These are phyloP conservation scores for Yponomeuta evonymella DNA, from an alignment of 2,888 invertebrate genomes.

Conservation along the genomic window DNA sequence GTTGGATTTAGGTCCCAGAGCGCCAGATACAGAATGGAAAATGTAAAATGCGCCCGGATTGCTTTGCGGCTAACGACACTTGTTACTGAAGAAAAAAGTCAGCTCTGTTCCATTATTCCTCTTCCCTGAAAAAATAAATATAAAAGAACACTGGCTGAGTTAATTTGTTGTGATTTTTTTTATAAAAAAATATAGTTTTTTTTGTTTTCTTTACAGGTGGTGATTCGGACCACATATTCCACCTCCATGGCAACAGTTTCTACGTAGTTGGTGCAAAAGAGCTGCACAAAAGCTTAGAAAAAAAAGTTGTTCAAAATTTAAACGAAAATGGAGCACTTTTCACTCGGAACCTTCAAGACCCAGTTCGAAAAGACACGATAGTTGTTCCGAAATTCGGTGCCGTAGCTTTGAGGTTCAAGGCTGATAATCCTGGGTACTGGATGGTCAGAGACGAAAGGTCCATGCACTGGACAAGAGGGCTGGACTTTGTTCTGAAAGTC, in stretches of 20 bases:
- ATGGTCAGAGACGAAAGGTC: constrained; percentile 86
- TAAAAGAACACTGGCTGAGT: too few relatives aligned
- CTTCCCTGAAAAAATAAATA: neutral
- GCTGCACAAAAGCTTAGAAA: constrained; percentile 67
- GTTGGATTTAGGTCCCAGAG: neutral
- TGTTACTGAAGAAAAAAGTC: neutral
- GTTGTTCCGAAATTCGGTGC: constrained; percentile 82
- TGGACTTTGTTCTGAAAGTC: constrained; percentile 84
- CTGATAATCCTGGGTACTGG: constrained; percentile 89
- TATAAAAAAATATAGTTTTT: neutral
- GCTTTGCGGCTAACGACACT: neutral
- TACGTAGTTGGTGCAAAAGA: constrained; percentile 78
- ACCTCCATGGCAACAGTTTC: constrained; percentile 85
- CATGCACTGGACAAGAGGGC: constrained; percentile 83
- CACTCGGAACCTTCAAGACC: constrained; percentile 74
- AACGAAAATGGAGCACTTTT: constrained; percentile 76
- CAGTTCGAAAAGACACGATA: constrained; percentile 84
- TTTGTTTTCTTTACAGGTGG: constrained; percentile 65
- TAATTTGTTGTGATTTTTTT: neutral
- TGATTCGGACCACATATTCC: constrained; percentile 81
- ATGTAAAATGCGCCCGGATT: neutral
- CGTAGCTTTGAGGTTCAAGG: constrained; percentile 82
- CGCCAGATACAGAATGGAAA: neutral
- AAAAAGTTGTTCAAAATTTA: constrained; percentile 73
- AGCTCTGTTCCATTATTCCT: neutral